Evolutionary conservation across 1,140 invertebrate genomes (phyloP).

Genomic region (Zophobas atratus): DNA sequence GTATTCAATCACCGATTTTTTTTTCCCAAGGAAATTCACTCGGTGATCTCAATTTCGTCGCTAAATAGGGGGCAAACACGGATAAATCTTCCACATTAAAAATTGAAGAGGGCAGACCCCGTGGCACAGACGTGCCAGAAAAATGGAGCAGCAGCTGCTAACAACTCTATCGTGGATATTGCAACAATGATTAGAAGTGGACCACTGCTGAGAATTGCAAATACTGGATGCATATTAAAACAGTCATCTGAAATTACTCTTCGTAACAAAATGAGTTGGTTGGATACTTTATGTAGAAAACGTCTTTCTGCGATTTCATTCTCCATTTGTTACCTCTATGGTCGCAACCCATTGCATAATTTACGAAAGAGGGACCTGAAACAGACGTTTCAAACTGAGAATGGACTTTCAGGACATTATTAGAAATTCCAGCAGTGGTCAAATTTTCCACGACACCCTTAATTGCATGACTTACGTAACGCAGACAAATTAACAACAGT

Average conservation of each 20-base stretch:
- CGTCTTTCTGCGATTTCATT: background rate
- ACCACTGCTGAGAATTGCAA: too few relatives aligned
- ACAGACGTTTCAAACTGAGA: background rate
- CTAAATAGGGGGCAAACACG: slow-evolving; percentile 7
- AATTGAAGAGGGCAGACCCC: too few relatives aligned
- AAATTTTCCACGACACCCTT: background rate
- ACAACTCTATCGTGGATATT: too few relatives aligned
- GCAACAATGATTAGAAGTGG: too few relatives aligned
- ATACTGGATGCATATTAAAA: too few relatives aligned
- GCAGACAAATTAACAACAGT: background rate
- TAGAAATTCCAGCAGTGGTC: slow-evolving; percentile 2
- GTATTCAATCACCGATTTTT: slow-evolving; percentile 3
- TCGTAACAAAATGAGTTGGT: too few relatives aligned
- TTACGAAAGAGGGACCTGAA: background rate
- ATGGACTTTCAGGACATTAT: slow-evolving; percentile 5
- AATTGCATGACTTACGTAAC: slow-evolving; percentile 16
- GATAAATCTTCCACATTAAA: background rate
- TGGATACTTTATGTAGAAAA: too few relatives aligned
- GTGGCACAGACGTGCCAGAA: too few relatives aligned
- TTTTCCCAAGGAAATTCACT: slow-evolving; percentile 1
- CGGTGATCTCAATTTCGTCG: background rate
- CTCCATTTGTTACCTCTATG: background rate
- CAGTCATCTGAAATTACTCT: too few relatives aligned
- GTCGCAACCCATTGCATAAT: background rate
- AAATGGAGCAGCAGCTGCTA: too few relatives aligned